Conservation (phyloP, 2,797 vertebrate species). For the Muscicapa comitata region DNA sequence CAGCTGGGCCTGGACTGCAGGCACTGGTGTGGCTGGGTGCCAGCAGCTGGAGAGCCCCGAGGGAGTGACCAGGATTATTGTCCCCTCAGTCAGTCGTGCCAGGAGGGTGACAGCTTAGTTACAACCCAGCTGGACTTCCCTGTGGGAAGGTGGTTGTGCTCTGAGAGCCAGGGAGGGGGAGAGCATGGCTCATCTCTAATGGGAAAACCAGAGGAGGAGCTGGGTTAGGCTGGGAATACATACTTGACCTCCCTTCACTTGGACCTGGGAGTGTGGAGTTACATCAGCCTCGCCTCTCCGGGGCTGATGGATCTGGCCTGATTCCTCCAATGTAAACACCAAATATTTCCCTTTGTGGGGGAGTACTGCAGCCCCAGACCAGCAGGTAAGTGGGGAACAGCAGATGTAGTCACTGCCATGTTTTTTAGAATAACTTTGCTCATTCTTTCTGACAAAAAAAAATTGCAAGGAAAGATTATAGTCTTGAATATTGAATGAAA, state of each 20-base stretch:
- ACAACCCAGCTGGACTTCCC: neutral
- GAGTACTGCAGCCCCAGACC: neutral
- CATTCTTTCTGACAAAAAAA: neutral
- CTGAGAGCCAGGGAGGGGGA: neutral
- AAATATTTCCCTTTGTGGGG: neutral
- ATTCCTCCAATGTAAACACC: neutral
- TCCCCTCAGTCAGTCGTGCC: neutral
- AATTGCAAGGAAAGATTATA: neutral
- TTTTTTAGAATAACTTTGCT: neutral
- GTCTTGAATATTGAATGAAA: neutral
- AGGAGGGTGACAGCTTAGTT: neutral
- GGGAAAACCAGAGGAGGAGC: neutral
- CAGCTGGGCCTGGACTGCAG: neutral
- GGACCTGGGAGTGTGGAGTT: neutral
- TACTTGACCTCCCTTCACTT: neutral
- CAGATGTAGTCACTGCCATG: neutral
- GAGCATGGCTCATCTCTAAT: too few species aligned
- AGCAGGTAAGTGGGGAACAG: neutral
- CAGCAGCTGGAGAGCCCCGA: neutral
- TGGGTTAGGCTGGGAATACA: neutral
- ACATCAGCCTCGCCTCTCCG: neutral
- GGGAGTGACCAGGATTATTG: neutral
- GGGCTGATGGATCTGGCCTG: neutral
- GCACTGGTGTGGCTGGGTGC: neutral
- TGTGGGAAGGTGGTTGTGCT: neutral